Conservation (phyloP, 2,113 vertebrate species). For the Clarias batrachus region DNA sequence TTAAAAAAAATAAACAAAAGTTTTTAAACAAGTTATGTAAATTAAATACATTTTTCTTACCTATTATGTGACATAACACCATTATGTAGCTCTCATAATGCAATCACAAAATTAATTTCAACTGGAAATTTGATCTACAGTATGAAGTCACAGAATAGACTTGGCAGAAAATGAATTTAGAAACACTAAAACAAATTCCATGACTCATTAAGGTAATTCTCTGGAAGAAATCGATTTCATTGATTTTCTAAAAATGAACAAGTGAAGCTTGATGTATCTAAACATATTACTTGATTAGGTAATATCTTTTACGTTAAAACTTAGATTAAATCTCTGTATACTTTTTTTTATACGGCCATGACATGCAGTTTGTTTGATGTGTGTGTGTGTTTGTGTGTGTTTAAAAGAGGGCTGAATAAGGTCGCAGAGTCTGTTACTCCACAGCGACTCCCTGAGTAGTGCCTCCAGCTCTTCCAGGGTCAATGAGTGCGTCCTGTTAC, state of each 20-base stretch:
- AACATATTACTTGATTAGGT: background rate
- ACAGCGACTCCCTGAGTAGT: conserved; percentile 65
- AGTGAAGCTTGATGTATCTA: background rate
- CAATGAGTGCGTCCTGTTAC: conserved; percentile 75
- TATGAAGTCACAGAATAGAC: background rate
- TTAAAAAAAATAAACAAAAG: background rate
- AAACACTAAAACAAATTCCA: background rate
- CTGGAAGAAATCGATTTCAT: background rate
- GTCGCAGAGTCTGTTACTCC: conserved; percentile 43
- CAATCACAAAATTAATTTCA: background rate
- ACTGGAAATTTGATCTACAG: background rate
- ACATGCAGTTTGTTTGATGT: background rate
- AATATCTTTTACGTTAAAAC: background rate
- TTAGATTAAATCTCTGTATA: conserved; percentile 6
- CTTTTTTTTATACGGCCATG: background rate
- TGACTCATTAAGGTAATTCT: background rate
- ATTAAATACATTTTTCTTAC: background rate
- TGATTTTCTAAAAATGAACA: background rate
- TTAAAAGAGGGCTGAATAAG: conserved; percentile 9
- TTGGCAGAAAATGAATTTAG: background rate
- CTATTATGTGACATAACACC: background rate
- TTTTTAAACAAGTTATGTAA: background rate
- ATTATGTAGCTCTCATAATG: background rate
- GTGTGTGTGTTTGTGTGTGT: conserved; percentile 36
- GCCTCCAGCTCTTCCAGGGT: conserved; percentile 61